Percentiles rank a stretch among this genome's conserved stretches.
Evolutionary conservation across 2,797 vertebrate species (phyloP).

Genomic region (Trichosurus vulpecula): DNA sequence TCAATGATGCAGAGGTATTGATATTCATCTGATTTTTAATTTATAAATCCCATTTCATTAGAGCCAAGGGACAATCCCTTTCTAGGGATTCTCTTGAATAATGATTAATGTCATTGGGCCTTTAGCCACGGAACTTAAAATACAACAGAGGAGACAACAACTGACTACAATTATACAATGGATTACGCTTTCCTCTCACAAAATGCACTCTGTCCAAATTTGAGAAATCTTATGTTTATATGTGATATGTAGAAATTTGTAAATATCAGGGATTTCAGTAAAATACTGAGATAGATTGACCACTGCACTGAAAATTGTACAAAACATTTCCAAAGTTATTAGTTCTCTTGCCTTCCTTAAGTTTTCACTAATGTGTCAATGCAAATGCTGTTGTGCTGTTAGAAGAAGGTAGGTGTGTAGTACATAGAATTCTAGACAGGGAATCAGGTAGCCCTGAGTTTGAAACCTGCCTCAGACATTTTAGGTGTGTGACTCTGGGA

Average conservation of each 20-base stretch:
- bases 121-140: conserved; percentile 22
- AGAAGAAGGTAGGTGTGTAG: neutral
- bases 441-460: neutral
- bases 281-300: neutral
- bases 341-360: neutral
- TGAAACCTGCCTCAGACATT: neutral
- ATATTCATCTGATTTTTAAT: conserved; percentile 32
- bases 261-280: neutral
- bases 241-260: neutral
- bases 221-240: neutral
- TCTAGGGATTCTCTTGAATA: neutral
- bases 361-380: neutral
- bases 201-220: neutral
- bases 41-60: conserved; percentile 2
- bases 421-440: neutral
- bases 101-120: neutral
- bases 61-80: conserved; percentile 2
- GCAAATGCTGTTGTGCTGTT: neutral
- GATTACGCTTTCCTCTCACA: neutral
- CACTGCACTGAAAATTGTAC: neutral
- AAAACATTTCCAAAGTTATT: neutral
- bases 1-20: neutral
- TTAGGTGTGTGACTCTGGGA: neutral
- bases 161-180: neutral
- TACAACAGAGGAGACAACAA: neutral